phyloP scores from a whole-genome alignment of 92 coral and sea anemone species.

The Porites divaricata region DNA sequence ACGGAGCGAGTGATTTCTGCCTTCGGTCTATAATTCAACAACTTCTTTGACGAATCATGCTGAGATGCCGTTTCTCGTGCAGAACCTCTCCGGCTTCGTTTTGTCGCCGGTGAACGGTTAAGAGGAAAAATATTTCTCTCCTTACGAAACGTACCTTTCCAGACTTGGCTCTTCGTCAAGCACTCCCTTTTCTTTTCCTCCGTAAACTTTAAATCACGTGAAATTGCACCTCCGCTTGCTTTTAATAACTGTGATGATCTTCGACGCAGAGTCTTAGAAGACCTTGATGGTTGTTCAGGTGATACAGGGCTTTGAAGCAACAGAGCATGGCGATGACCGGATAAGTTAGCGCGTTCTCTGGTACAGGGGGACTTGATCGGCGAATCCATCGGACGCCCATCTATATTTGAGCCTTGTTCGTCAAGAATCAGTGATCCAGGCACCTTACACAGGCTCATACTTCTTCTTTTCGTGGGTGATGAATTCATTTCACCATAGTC shows the following conservation, averaged over 20 bases:
- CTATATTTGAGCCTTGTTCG: background rate
- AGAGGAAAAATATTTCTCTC: background rate
- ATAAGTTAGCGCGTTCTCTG: background rate
- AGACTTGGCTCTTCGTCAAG: background rate
- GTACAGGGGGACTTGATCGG: background rate
- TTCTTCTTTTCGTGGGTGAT: background rate
- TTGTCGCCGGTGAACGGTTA: background rate
- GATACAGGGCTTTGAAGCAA: background rate
- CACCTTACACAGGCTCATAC: constrained; percentile 3
- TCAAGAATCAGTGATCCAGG: background rate
- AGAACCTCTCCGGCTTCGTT: background rate
- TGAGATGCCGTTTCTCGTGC: background rate
- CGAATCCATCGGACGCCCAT: background rate
- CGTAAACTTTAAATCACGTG: background rate
- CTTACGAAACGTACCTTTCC: background rate
- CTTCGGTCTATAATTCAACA: background rate
- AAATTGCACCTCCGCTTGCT: background rate
- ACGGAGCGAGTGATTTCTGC: background rate
- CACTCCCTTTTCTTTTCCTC: background rate
- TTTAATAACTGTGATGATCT: constrained; percentile 12
- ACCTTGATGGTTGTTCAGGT: background rate
- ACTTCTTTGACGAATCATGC: background rate
- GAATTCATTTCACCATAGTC: background rate
- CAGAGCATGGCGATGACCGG: background rate
- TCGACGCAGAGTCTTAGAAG: background rate